Evolutionary conservation across 37 sponge, comb jelly and placozoan species (phyloP).

Genomic region (Tethya wilhelma): DNA sequence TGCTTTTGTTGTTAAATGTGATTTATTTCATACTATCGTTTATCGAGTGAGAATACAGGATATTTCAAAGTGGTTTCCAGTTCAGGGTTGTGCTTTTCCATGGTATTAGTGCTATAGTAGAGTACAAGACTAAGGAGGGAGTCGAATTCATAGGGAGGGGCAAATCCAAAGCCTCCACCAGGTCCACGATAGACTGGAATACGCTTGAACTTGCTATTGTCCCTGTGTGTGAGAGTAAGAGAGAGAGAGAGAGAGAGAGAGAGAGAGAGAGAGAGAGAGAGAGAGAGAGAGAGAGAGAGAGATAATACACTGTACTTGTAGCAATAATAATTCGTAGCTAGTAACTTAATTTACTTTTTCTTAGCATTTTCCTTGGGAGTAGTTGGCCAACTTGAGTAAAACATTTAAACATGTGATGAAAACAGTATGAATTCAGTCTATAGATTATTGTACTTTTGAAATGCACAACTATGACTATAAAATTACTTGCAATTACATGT

Average conservation of each 20-base stretch:
- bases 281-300: constrained; percentile 52
- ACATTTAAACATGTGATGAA: no score
- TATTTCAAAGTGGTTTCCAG: constrained; percentile 41
- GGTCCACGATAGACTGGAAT: constrained; percentile 72
- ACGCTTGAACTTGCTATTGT: constrained; percentile 66
- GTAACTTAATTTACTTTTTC: no score
- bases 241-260: not conserved
- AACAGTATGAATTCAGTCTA: not conserved
- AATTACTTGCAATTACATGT: not conserved
- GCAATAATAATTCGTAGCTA: no score
- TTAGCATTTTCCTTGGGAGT: no score
- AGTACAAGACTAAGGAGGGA: constrained; percentile 60
- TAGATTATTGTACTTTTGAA: not conserved
- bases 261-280: constrained; percentile 48
- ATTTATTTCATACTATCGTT: no score
- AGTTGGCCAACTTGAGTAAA: no score
- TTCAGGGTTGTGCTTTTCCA: constrained; percentile 84
- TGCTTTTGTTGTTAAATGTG: not conserved
- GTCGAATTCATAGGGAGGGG: constrained; percentile 83
- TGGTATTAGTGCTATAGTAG: constrained; percentile 78
- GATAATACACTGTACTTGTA: no score
- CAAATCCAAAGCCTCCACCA: constrained; percentile 83
- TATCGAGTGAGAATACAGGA: constrained; percentile 17
- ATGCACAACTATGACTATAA: not conserved
- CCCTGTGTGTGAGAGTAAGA: constrained; percentile 20